Evolutionary conservation across 2,797 vertebrate genomes (phyloP), one percentile per base, ranked within the genome.

Genomic region (Scomberomorus guttatus): DNA sequence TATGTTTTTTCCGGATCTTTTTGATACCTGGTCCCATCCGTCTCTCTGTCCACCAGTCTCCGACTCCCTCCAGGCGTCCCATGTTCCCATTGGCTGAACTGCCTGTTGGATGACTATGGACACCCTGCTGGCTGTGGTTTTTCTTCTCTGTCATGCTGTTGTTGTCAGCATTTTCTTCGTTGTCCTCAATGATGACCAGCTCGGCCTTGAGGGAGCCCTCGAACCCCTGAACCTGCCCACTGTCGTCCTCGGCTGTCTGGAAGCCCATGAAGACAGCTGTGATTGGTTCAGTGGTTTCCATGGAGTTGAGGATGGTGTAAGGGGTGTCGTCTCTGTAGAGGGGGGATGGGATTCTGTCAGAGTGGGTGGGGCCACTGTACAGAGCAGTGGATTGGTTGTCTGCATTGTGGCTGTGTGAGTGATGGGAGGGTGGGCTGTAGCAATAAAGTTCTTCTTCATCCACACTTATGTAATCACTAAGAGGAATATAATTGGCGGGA

Each of bases 191-290:
- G 68, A 97, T 84, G 24, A 98, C 96, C 37, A 98, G 82, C 90
- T 98, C 97, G 0, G 97, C 97, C 1, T 84, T 95, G 52, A 98
- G 95, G 59, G 95, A 79, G 6, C 96, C 97, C 3, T 97, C 96
- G 0, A 95, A 97, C 13, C 81, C 95, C 62, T 92, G 82, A 62
- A 76, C 85, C 51, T 79, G 92, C 0, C 91, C 60, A 0, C 93
- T 90, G 44, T 93, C 95, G 0, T 91, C 89, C 3, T 96, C 93
- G 0, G 95, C 44, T 0, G 85, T 92, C 85, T 97, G 96, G 67
- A 97, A 97, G 4, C 97, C 97, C 97, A 98, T 96, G 90, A 98
- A 98, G 81, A 98, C 92, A 95, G 97, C 97, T 0, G 97, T 98
- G 68, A 98, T 95, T 0, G 97, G 96, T 72, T 97, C 95, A 0